Evolutionary conservation across 35 echinoderm and acorn worm species (phyloP).

Genomic region (Ophiothrix spiculata): DNA sequence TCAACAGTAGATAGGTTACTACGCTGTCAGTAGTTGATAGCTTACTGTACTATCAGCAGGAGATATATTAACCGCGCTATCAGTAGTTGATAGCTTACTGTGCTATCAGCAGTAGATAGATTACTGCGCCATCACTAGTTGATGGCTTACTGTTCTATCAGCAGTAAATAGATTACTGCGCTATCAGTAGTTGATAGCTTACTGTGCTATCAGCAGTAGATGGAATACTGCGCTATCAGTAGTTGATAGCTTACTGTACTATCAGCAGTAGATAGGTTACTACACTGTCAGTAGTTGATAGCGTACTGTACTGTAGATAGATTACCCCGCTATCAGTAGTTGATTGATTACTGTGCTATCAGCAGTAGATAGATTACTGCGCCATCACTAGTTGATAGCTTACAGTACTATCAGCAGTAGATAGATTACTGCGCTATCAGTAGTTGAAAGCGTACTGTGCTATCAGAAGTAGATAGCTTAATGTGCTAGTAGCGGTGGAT

Average conservation of each 20-base stretch:
- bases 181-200: no score
- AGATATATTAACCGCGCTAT: background rate
- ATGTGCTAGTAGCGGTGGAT: background rate
- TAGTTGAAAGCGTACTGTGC: background rate
- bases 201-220: background rate
- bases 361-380: background rate
- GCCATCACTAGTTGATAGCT: background rate
- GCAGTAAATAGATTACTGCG: no score
- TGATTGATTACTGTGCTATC: background rate
- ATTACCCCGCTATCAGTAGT: background rate
- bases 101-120: background rate
- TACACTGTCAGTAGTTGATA: background rate
- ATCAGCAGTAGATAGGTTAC: background rate
- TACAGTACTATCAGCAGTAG: background rate
- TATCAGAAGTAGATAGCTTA: background rate
- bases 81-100: background rate
- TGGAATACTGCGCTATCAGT: background rate
- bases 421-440: background rate
- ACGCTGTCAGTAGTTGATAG: background rate
- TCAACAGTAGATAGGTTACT: background rate
- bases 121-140: background rate
- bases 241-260: background rate
- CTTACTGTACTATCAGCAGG: background rate
- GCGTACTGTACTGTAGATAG: background rate
- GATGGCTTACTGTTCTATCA: background rate